phyloP scores from a whole-genome alignment of 2,113 vertebrate species.

The Acinonyx jubatus region DNA sequence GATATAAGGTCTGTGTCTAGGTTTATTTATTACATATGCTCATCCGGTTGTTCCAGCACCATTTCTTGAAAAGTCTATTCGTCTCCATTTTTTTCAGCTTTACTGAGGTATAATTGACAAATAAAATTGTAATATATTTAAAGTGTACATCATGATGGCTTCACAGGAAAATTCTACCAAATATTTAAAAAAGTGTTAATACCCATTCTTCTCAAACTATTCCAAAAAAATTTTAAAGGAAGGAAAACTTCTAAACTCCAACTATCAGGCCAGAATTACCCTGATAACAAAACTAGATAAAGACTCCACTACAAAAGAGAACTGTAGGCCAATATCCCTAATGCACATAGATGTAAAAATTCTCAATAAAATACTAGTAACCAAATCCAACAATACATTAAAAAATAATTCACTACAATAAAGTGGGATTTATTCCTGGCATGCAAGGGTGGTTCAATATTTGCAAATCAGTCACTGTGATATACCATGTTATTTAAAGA shows the following conservation, averaged over 20 bases:
- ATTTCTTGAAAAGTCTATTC: not conserved
- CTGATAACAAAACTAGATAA: not conserved
- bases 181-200: not conserved
- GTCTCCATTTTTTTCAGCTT: not conserved
- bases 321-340: not conserved
- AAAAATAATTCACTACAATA: not conserved
- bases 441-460: not conserved
- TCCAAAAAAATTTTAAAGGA: not conserved
- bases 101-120: not conserved
- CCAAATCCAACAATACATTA: not conserved
- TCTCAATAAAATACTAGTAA: not conserved
- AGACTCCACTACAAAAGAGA: not conserved
- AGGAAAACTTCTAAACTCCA: not conserved
- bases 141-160: not conserved
- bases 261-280: not conserved
- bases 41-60: not conserved
- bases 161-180: not conserved
- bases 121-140: not conserved
- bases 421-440: not conserved
- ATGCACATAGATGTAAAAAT: not conserved
- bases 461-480: not conserved
- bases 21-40: not conserved
- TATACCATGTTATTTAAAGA: not conserved
- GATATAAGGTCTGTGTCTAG: not conserved
- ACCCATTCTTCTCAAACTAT: not conserved